Base-by-base conservation (phyloP, 2,888 invertebrate species). In the Drosophila melanosoma region DNA sequence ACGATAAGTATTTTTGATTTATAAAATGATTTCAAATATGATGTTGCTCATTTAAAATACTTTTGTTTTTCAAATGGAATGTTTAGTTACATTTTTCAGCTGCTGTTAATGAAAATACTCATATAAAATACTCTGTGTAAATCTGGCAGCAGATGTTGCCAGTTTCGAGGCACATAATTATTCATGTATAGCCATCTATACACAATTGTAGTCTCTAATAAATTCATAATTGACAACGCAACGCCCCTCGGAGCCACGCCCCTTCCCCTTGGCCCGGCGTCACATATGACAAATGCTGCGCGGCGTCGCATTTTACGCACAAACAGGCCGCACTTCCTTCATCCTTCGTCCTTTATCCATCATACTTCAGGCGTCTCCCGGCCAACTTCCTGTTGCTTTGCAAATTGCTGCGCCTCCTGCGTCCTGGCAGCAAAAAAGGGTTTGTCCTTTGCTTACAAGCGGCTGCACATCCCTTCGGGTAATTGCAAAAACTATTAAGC, bases 401-500 rank as follows among this genome's bases (percentile, higher is more conserved):
- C 71, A 69, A 82, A 82, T 72, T 81, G 79, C 79, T 79, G 66
- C 64, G 79, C 68, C 76, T 83, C 87, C 87, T 82, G 83, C 51
- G 56, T 60, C 32, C 48, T 23, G 45, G 52, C 36, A 42, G 36
- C 12, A 35, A 7, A 33, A 23, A 20, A 57, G 61, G 81, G 81
- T 71, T 67, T 79, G 70, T 45, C 65, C 53, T 29, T 45, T 7
- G 23, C 26, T 23, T 36, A 45, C 20, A 6, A 29, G 63, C 23
- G 45, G 58, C 45, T 49, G 57, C 52, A 62, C 65, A 82, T 74
- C 87, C 87, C 77, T 82, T 87, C 53, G 78, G 89, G 89, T 88
- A 88, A 90, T 89, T 89, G 88, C 89, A 80, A 83, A 87, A 91
- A 90, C 90, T 91, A 91, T 91, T 90, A 91, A 91, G 83, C 79